Conservation (phyloP, 2,797 vertebrate species). For the Anomalospiza imberbis region DNA sequence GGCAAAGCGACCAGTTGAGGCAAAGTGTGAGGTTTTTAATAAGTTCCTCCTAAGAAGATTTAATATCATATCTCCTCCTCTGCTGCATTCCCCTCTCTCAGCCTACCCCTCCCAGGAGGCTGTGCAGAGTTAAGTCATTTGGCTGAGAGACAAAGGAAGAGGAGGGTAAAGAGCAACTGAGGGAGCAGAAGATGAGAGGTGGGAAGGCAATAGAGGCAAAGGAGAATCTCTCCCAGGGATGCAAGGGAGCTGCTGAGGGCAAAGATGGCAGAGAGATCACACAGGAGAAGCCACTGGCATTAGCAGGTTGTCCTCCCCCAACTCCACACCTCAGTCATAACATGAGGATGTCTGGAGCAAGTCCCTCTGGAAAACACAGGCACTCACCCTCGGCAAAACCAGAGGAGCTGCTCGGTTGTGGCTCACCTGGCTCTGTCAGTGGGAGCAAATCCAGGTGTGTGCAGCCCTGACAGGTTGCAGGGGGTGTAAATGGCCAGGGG, state of each 20-base stretch:
- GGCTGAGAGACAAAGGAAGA: not conserved
- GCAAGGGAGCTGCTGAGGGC: not conserved
- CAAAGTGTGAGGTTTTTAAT: not conserved
- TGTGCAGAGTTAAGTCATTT: not conserved
- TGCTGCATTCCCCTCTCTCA: not conserved
- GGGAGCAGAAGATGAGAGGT: not conserved
- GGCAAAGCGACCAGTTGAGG: not conserved
- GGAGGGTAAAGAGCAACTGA: not conserved
- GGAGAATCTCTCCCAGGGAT: not conserved
- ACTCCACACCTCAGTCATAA: not conserved
- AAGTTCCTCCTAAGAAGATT: not conserved
- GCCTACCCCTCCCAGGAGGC: not conserved
- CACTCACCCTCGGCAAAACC: not conserved
- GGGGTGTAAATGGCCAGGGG: accelerated
- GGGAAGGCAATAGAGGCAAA: not conserved
- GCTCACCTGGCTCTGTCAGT: not conserved
- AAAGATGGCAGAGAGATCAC: not conserved
- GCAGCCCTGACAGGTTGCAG: accelerated
- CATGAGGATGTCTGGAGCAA: accelerated
- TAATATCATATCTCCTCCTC: not conserved
- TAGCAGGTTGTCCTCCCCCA: not conserved
- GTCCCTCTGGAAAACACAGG: not conserved
- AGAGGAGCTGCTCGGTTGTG: not conserved
- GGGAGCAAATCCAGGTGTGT: not conserved
- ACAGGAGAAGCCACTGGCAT: not conserved